phyloP scores from a whole-genome alignment of 2,888 invertebrate species.

The Cataglyphis livida region DNA sequence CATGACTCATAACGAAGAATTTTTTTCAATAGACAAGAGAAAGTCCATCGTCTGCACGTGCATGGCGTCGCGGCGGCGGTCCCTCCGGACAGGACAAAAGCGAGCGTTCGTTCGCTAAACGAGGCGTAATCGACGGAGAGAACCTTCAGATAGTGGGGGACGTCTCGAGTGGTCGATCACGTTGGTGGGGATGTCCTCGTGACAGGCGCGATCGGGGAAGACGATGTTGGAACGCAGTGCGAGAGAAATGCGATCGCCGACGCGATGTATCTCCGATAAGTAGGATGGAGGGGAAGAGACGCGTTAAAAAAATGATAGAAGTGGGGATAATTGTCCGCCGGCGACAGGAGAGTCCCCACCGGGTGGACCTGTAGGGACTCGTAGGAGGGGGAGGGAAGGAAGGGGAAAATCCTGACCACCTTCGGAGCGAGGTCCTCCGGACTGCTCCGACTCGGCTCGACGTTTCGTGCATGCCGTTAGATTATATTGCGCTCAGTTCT shows the following conservation, averaged over 20 bases:
- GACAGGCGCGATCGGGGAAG: slow-evolving; percentile 35
- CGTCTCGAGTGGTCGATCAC: slow-evolving; percentile 32
- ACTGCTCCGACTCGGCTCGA: slow-evolving; percentile 70
- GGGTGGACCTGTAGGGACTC: slow-evolving; percentile 12
- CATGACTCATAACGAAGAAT: not conserved
- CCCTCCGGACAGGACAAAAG: slow-evolving; percentile 17
- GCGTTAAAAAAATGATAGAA: slow-evolving; percentile 15
- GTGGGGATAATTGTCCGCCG: slow-evolving; percentile 46
- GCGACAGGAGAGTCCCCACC: slow-evolving; percentile 17
- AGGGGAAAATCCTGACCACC: slow-evolving; percentile 81
- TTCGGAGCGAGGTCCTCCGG: slow-evolving; percentile 75
- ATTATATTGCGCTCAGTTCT: slow-evolving; percentile 78
- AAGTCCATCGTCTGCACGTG: not conserved
- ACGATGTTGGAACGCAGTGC: slow-evolving; percentile 12
- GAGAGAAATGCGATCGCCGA: slow-evolving; percentile 21
- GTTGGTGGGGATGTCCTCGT: slow-evolving; percentile 15
- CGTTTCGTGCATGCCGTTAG: slow-evolving; percentile 75
- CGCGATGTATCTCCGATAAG: not conserved
- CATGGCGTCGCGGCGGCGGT: not conserved
- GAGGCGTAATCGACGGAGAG: slow-evolving; percentile 1
- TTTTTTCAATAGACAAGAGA: not conserved
- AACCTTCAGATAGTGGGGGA: slow-evolving; percentile 34
- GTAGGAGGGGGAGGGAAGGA: slow-evolving; percentile 59
- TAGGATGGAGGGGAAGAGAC: not conserved
- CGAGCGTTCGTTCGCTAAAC: not conserved